Evolutionary conservation across 2,888 invertebrate genomes (phyloP), one percentile per base, ranked within the genome.

Genomic region (Tanytarsus gracilentus): DNA sequence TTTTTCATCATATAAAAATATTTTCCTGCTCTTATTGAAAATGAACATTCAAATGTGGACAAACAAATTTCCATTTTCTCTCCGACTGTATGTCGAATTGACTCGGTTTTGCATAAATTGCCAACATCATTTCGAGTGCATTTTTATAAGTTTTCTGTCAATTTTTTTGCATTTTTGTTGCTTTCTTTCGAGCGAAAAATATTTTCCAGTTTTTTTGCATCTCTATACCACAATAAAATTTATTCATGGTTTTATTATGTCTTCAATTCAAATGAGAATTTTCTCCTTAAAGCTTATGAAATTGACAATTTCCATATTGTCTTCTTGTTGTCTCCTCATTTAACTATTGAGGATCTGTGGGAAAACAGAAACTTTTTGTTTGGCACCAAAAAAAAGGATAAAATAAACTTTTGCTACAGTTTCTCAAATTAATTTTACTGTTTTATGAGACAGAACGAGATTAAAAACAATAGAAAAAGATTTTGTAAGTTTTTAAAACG

Each of bases 241-340:
- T 52, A 52, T 52, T 52, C 52, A 52, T 52, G 52, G 21, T 30
- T 52, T 52, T 33, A 48, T 50, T 25, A 14, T 50, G 50, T 50
- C 50, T 50, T 27, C 50, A 9, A n/a, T n/a, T n/a, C n/a, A n/a
- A n/a, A n/a, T n/a, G n/a, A n/a, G n/a, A n/a, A n/a, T n/a, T n/a
- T n/a, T n/a, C n/a, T 33, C 9, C 29, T 29, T 29, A 29, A 29
- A 7, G 29, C 29, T 7, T 29, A n/a, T 33, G 21, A 27, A 52
- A 52, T 52, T 52, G 52, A 52, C 52, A 52, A 52, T 30, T 52
- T 52, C 52, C 30, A 52, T 26, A 52, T 25, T 33, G n/a, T 5
- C 3, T n/a, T 33, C 3, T 4, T 33, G 33, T 5, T 3, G 3
- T 5, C 3, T 5, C 9, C 33, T 33, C n/a, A n/a, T n/a, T n/a